Evolutionary conservation across 2,113 vertebrate species (phyloP), one percentile per base, ranked within the genome.

Genomic region (Genyomyrus donnyi): DNA sequence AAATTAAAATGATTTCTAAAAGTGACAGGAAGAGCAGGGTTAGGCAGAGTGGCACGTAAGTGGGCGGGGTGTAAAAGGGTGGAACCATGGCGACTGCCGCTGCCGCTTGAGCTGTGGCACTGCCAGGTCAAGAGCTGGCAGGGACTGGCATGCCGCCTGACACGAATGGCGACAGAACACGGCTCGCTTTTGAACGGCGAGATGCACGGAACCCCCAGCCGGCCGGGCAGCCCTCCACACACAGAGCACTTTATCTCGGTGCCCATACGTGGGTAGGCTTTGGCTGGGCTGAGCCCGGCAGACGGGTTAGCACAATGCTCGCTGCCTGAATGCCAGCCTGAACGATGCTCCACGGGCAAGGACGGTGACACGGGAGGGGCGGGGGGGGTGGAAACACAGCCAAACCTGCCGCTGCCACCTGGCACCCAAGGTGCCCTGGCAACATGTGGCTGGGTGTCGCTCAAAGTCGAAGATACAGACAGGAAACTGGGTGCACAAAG

Each of bases 241-340:
- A 89, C 88, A 92, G 91, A 93, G 39, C 52, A 88, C 91, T 95
- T 95, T 95, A 95, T 95, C 95, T 95, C 90, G 31, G 90, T 86
- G 90, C 92, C 91, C 93, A 93, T 94, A 95, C 94, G 94, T 91
- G 92, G 45, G 92, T 89, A 92, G 93, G 94, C 89, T 95, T 95
- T 48, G 83, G 45, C n/a, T 39, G 31, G 50, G 21, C 70, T 39
- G 45, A 53, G 94, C 95, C 94, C 95, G 93, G 91, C 92, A 93
- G 91, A 91, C 93, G 90, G 90, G 91, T 92, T 91, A 92, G 48
- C 93, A 93, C 91, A 89, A 92, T 92, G 87, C 91, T 90, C 93
- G 93, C 91, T 92, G 91, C 91, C 93, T 92, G 93, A 95, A 94
- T 94, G 92, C 80, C 85, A 87, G 74, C 77, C 48, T 58, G 84